Evolutionary conservation across 1,140 invertebrate genomes (phyloP), one percentile per base, ranked within the genome.

Genomic region (Ostrea edulis): DNA sequence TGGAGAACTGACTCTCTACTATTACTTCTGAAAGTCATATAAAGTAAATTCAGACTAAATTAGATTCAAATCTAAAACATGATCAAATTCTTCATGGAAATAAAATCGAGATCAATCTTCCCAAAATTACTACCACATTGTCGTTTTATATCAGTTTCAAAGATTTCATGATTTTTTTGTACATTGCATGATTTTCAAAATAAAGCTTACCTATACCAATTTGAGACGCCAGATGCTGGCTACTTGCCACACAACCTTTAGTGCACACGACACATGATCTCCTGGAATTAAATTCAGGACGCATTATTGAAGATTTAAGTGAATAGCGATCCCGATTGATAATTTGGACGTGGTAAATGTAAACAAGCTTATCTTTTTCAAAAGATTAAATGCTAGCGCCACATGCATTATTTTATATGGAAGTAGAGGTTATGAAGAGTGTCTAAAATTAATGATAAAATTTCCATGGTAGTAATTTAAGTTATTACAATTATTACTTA

Each of bases 241-340:
- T 92, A 22, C 89, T 91, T 35, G 93, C 92, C n/a, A 93, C 92
- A 86, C 91, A 91, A 14, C 92, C 93, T 62, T 92, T 87, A 51
- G 44, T 62, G 85, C 91, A 92, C 14, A 92, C 89, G 54, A 93
- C 86, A 22, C 90, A 89, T 11, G 93, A 93, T 68, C 93, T 86
- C 35, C 93, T 71, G 14, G 86, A 9, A 90, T 92, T 58, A 29
- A 35, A 62, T 29, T 58, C 35, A 22, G 35, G 25, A 62, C 25
- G 51, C 29, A 81, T 54, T 53, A 29, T 29, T 9, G 11, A 14
- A 12, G 12, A 12, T 44, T 12, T 12, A 29, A 14, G 22, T 71
- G 68, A 71, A 71, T 25, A 29, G 29, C 68, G 68, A 71, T 29
- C 68, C 68, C 68, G 68, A 71, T n/a, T n/a, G n/a, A n/a, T n/a